Percentiles rank a stretch among this genome's conserved stretches.
Conservation (phyloP, 2,113 vertebrate genomes). For the Pelusios castaneus region DNA sequence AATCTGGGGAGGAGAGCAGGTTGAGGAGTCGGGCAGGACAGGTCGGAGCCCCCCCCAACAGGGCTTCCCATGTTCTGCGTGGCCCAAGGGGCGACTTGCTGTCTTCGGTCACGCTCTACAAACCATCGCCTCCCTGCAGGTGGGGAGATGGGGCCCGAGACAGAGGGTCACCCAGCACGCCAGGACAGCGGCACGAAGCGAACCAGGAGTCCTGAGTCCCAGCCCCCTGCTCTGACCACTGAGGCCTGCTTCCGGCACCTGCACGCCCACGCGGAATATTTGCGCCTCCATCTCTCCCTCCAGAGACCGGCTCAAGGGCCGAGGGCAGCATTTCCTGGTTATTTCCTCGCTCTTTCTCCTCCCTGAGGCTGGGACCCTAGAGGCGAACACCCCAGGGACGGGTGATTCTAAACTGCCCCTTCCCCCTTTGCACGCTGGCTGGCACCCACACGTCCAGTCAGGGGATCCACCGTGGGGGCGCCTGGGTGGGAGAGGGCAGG, state of each 20-base stretch:
- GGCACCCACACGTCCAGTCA: no score
- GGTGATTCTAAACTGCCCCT: background rate
- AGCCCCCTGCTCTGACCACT: background rate
- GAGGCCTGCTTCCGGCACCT: background rate
- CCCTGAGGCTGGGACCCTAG: background rate
- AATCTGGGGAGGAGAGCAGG: conserved; percentile 76
- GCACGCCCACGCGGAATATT: background rate
- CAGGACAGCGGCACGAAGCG: background rate
- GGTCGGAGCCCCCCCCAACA: background rate
- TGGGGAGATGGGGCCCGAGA: background rate
- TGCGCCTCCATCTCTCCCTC: background rate
- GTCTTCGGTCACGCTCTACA: no score
- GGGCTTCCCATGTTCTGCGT: background rate
- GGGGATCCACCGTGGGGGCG: no score
- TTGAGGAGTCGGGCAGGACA: accelerated
- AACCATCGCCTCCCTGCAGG: background rate
- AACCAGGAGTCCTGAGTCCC: background rate
- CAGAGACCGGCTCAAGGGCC: background rate
- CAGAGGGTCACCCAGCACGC: background rate
- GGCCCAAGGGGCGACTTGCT: no score
- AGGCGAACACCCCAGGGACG: no score
- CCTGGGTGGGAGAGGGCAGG: background rate
- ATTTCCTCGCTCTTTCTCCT: background rate
- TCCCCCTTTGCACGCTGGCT: background rate
- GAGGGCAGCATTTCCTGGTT: background rate